Conservation (phyloP, 2,888 invertebrate genomes). For the Campaea margaritaria region DNA sequence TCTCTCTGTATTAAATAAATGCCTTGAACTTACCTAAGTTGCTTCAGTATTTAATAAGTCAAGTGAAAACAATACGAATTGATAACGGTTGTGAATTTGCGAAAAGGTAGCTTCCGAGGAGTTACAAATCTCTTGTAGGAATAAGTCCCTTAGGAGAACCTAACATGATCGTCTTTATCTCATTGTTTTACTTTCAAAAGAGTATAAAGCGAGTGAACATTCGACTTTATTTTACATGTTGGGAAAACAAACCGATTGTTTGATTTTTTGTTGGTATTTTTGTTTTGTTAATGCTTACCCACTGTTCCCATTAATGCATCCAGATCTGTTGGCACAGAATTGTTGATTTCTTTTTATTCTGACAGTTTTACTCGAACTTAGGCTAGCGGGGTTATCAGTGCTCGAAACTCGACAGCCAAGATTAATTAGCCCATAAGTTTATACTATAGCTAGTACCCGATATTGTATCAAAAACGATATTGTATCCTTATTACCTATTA, state of each 20-base stretch:
- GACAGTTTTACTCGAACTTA: too few relatives aligned
- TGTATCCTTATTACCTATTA: constrained; percentile 21
- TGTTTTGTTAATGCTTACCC: neutral
- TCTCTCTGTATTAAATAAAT: neutral
- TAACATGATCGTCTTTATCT: constrained; percentile 17
- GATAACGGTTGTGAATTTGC: constrained; percentile 13
- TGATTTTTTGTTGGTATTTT: neutral
- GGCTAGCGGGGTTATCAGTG: too few relatives aligned
- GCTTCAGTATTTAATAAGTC: neutral
- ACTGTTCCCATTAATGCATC: too few relatives aligned
- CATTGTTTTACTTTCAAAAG: constrained; percentile 7
- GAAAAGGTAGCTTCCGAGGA: constrained; percentile 10
- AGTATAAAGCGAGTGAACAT: constrained; percentile 1
- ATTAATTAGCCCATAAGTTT: neutral
- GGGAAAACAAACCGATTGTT: neutral
- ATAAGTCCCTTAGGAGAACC: constrained; percentile 13
- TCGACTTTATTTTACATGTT: neutral
- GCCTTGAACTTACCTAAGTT: neutral
- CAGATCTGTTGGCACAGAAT: too few relatives aligned
- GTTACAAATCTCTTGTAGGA: constrained; percentile 20
- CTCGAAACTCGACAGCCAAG: too few relatives aligned
- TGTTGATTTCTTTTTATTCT: too few relatives aligned
- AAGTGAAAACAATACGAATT: constrained; percentile 15
- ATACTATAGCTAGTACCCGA: constrained; percentile 3
- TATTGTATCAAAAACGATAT: constrained; percentile 16